Evolutionary conservation across 2,888 invertebrate genomes (phyloP), one percentile per base, ranked within the genome.

Genomic region (Ametastegia equiseti): DNA sequence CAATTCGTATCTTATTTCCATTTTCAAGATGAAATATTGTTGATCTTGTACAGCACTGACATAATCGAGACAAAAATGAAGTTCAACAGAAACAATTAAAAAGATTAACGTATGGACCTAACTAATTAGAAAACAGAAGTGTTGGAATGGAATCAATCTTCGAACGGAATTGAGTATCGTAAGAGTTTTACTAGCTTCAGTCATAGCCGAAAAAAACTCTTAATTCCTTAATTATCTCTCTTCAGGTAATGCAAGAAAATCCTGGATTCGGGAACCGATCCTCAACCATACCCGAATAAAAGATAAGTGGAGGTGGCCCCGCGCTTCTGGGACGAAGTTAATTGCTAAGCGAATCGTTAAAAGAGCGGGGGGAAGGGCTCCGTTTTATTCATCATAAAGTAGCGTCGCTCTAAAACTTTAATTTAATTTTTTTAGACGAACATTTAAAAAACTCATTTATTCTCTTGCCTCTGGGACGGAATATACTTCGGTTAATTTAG

Each of bases 321-420:
- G 39, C 36, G 67, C 67, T 67, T 67, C 23, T 39, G 67, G 67
- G 39, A 67, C 36, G 19, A 67, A 67, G 67, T 67, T 67, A 67
- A 67, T 67, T 67, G 39, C 67, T 39, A 39, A 67, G 39, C 36
- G 39, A 67, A 67, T 67, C 67, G 67, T 67, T 67, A 67, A 39
- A 67, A 39, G 39, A 39, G 39, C 39, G 36, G 19, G 39, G 39
- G 2, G 67, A n/a, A 23, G 19, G 19, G 39, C 3, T 7, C 23
- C 67, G n/a, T 67, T 67, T 67, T 39, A 67, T 67, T 67, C 67
- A 6, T 11, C 67, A 67, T 67, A 67, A 67, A 67, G 27, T 39
- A 67, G 67, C 39, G 15, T 67, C 67, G 39, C 39, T 67, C 39
- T 36, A 39, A 67, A 67, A 39, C 67, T 67, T 39, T n/a, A 39